Evolutionary conservation across 2,113 vertebrate species (phyloP).

Genomic region (Trogon melanurus): DNA sequence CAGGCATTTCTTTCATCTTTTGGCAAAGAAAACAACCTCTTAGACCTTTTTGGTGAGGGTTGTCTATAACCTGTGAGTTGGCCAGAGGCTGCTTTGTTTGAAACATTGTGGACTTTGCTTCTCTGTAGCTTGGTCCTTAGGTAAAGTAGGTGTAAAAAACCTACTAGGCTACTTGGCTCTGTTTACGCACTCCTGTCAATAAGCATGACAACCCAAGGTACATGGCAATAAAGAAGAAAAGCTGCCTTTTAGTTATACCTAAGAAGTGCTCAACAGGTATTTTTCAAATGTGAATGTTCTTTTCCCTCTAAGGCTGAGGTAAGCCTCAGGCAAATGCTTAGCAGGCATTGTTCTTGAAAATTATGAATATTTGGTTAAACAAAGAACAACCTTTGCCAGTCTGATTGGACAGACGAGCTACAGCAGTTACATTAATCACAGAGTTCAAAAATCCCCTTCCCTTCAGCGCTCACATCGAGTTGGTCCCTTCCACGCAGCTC

Average conservation of each 20-base stretch:
- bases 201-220: neutral
- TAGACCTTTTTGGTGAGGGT: neutral
- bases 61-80: neutral
- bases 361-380: neutral
- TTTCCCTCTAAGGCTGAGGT: neutral
- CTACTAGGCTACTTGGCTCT: neutral
- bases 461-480: neutral
- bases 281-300: neutral
- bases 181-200: neutral
- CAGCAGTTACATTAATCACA: neutral
- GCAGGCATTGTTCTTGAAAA: neutral
- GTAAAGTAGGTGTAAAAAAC: neutral
- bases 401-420: neutral
- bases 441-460: neutral
- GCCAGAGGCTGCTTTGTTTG: neutral
- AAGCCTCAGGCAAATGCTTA: neutral
- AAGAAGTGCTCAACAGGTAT: neutral
- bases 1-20: neutral
- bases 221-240: neutral
- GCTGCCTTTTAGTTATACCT: neutral
- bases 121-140: neutral
- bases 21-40: neutral
- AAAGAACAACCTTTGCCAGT: neutral
- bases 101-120: neutral
- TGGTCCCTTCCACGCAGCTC: neutral